Base-by-base conservation (phyloP, 2,113 vertebrate genomes). In the Lepisosteus oculatus region DNA sequence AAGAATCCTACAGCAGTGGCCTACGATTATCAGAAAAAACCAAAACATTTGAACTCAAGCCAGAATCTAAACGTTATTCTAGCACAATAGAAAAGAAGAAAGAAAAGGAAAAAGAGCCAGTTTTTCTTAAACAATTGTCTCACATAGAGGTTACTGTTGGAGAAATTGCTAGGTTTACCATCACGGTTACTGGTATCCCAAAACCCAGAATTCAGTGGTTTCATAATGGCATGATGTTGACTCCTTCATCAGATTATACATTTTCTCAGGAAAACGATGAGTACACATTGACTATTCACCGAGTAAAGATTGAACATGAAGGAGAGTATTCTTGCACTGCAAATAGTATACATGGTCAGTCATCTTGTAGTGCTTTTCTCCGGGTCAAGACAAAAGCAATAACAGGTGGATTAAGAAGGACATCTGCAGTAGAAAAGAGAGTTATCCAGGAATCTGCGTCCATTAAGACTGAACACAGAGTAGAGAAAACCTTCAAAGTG, bases 21-120 rank as follows among this genome's bases (percentile, higher is more conserved):
- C 88, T 95, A 84, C 90, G 86, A 63, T 89, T 98, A 83, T 79
- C 86, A 75, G 77, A 92, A 66, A 92, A 79, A 89, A 81, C 89
- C 13, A 93, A 92, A 96, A 95, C 94, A 94, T 92, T 95, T 95
- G 95, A 97, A 91, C 93, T 94, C 93, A 85, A 89, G 79, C 90
- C 95, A 95, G 95, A 93, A 83, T 77, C 92, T 74, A 85, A 94
- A 88, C 80, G 78, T 83, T 90, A 90, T 81, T 93, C 91, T 75
- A 94, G 83, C 72, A 87, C 87, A 80, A 82, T 87, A 78, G 88
- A 93, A 78, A 86, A 87, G 65, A 85, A 89, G 90, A 93, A 83
- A 68, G 90, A 95, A 84, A 89, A 89, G 0, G 78, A 76, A 47
- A 81, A 51, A 73, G 76, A 72, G 51, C 96, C 96, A 42, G 62